Evolutionary conservation across 2,113 vertebrate genomes (phyloP), one percentile per base, ranked within the genome.

Genomic region (Ictalurus punctatus): DNA sequence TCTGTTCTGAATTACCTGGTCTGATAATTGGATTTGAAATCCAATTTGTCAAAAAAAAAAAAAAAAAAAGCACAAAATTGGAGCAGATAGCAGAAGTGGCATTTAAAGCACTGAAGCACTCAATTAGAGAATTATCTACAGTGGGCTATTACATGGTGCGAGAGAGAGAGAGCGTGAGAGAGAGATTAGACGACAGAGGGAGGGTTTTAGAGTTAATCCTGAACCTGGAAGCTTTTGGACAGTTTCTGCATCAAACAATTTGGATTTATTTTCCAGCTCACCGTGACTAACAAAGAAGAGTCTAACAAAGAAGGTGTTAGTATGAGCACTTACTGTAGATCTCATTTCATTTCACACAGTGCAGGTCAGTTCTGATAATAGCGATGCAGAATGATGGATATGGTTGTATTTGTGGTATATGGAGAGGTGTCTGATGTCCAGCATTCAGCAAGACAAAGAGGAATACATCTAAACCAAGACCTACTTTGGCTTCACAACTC

Each of bases 1-100:
- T 76, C 86, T 90, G 87, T 91, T 90, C 56, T 87, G 90, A 94
- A 94, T 94, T 91, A 93, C 91, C 90, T 87, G 90, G 86, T 90
- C 80, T 90, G 92, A 93, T 95, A 94, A 95, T 95, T 94, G 92
- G 91, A 91, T 93, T 93, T 90, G 61, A 93, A 93, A 94, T 94
- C 93, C 92, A 93, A 92, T 94, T 93, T 94, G 92, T 92, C 91
- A 92, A 93, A 90, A 93, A 48, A 25, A 78, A 78, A 93, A 89
- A 93, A 76, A 48, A 78, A 76, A 34, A 37, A 37, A 82, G 83
- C 78, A 63, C 87, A 91, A 85, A 90, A 92, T 93, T 87, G 81
- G 87, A 91, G 71, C 23, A 82, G 92, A 92, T 85, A 84, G 89
- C 89, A 88, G 90, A 91, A 90, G 94, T 89, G 90, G 90, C 74